phyloP scores from a whole-genome alignment of 2,113 vertebrate species.

The Elgaria multicarinata region DNA sequence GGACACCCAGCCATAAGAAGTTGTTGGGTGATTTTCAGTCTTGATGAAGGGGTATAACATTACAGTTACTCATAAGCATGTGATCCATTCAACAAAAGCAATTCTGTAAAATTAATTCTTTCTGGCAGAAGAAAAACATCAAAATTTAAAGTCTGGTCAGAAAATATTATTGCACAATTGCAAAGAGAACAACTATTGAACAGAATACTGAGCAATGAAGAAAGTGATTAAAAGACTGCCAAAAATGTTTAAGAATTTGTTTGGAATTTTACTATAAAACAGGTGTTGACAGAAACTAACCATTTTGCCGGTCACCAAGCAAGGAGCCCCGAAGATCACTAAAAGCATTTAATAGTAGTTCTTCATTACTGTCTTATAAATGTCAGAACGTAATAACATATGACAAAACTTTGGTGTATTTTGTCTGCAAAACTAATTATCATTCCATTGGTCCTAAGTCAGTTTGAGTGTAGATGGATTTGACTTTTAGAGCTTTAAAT shows the following conservation, averaged over 20 bases:
- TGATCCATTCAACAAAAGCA: constrained; percentile 17
- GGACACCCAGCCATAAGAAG: constrained; percentile 12
- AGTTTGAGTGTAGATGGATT: constrained; percentile 63
- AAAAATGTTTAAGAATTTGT: constrained; percentile 48
- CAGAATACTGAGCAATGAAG: constrained; percentile 29
- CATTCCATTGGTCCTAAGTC: constrained; percentile 65
- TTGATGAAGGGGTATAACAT: constrained; percentile 35
- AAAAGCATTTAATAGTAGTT: constrained; percentile 65
- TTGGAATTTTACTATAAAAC: constrained; percentile 55
- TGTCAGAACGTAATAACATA: constrained; percentile 58
- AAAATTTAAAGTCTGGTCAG: constrained; percentile 43
- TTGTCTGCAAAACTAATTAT: constrained; percentile 75
- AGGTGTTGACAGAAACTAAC: constrained; percentile 61
- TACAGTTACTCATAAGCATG: constrained; percentile 19
- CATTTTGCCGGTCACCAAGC: constrained; percentile 61
- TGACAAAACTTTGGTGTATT: constrained; percentile 71
- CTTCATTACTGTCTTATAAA: constrained; percentile 62
- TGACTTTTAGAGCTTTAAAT: constrained; percentile 66
- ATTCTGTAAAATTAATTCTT: constrained; percentile 28
- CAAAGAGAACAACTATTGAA: constrained; percentile 45
- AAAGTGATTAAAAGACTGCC: constrained; percentile 33
- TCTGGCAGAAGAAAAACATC: constrained; percentile 41
- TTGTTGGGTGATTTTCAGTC: constrained; percentile 39
- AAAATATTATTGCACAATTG: constrained; percentile 26
- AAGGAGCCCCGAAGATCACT: constrained; percentile 58